Evolutionary conservation across 2,113 vertebrate species (phyloP).

Genomic region (Caranx ignobilis): DNA sequence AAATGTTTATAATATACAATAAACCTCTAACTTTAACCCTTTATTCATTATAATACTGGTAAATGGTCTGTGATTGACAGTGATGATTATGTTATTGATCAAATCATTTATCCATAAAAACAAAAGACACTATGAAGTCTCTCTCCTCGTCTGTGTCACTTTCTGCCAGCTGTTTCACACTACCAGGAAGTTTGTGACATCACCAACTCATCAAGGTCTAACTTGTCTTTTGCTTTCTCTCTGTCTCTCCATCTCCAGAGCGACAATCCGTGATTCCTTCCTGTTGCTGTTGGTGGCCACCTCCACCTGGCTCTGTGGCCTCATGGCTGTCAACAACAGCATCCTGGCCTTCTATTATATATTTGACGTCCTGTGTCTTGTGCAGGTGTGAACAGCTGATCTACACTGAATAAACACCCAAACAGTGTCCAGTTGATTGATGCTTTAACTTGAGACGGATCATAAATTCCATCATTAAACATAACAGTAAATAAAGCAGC

Average conservation of each 20-base stretch:
- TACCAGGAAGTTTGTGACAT: background rate
- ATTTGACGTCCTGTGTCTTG: slow-evolving; percentile 92
- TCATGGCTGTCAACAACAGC: slow-evolving; percentile 99
- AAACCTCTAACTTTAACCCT: too few relatives aligned
- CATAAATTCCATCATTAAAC: too few relatives aligned
- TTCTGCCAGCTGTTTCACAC: background rate
- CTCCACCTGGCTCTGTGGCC: slow-evolving; percentile 96
- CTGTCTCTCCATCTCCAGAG: slow-evolving; percentile 78
- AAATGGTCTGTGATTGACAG: too few relatives aligned
- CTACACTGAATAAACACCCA: background rate
- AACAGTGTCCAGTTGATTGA: background rate
- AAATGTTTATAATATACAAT: too few relatives aligned
- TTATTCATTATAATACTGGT: too few relatives aligned
- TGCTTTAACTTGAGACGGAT: background rate
- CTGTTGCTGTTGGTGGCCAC: slow-evolving; percentile 94
- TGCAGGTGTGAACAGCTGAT: slow-evolving; percentile 87
- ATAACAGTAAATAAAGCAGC: too few relatives aligned
- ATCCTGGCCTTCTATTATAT: slow-evolving; percentile 99
- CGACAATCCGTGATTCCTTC: slow-evolving; percentile 93
- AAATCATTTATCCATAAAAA: background rate
- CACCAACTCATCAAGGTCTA: background rate
- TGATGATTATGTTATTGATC: slow-evolving; percentile 7
- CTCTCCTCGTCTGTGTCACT: background rate
- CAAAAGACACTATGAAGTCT: background rate
- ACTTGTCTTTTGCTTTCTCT: background rate